Evolutionary conservation across 2,888 invertebrate species (phyloP), one percentile per base, ranked within the genome.

Genomic region (Drosophila percnosoma): DNA sequence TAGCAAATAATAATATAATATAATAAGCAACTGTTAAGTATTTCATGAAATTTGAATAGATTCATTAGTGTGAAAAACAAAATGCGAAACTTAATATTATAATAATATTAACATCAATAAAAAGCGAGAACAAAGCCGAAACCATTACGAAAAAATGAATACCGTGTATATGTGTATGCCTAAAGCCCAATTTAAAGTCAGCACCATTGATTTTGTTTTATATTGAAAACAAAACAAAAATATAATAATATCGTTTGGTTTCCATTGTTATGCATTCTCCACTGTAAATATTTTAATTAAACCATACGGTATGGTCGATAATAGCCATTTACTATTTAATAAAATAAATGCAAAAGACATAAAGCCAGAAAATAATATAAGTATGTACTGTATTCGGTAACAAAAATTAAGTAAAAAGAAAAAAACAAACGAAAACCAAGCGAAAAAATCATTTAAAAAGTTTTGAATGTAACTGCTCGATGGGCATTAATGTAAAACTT

Each of bases 271-370:
- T 74, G 78, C 68, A 88, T 86, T 88, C 78, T 78, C 83, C 87
- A 90, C 90, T 86, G 85, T 88, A 86, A 81, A 87, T 90, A 90
- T 81, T 90, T 83, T 71, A 88, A 90, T 65, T 73, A 78, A 72
- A 77, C 68, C 89, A 77, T 82, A 73, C 66, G 73, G 67, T 71
- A 70, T 73, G 73, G 68, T 82, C 38, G 57, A 52, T 74, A 82
- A 76, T 53, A 69, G 85, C 67, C 80, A 75, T 75, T 87, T 73
- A 86, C 69, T 75, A 89, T 72, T 77, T 77, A 87, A 78, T 79
- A 40, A 5, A 54, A 64, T 34, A 73, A 59, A 81, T 66, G 70
- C 70, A 64, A 67, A 48, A 64, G 15, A 64, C 70, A 75, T 65
- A 68, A 80, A 70, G 55, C 49, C 65, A 78, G 58, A 73, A 63